Base-by-base conservation (phyloP, 2,888 invertebrate genomes). In the Andrena bicolor region DNA sequence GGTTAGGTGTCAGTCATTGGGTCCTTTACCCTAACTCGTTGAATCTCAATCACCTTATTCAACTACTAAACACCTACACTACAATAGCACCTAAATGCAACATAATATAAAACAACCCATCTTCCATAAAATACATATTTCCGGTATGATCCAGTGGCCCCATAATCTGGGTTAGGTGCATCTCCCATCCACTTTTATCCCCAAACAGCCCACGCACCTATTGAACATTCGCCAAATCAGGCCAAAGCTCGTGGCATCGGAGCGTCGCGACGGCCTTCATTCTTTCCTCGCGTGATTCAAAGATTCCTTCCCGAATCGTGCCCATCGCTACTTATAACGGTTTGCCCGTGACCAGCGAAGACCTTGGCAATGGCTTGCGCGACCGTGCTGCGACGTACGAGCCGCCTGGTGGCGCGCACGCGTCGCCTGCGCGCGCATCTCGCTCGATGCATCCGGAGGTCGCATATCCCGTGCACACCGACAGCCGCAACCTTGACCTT, bases 331-430 rank as follows among this genome's bases (percentile, higher is more conserved):
- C 73, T 85, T 84, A 86, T 88, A 89, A 88, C 88, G 87, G 83
- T 83, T 90, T 90, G 92, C 92, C 92, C 92, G 91, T 92, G 92
- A 92, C 92, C 92, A 91, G 87, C 73, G 80, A 84, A 82, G 90
- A 91, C 92, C 92, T 92, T 92, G 92, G 90, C 92, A 91, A 89
- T 92, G 92, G 92, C 91, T 91, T 80, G 82, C 66, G 68, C 85
- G 77, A 78, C 74, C 56, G 80, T 75, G 74, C 60, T 84, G 77
- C 80, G 76, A 80, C 83, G 80, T 68, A 76, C 65, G 80, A 70
- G 73, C 78, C 84, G 86, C 41, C 79, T 87, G 88, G 86, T 86
- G 86, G 73, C 87, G 91, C 92, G 92, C 92, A 91, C 84, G 90
- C 72, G 82, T 28, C 49, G 3, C 30, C 20, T 75, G 83, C 90